A percentile compares a stretch with the other conserved stretches of the same genome.
phyloP scores from a whole-genome alignment of 2,113 vertebrate species.

The Cepphus grylle region DNA sequence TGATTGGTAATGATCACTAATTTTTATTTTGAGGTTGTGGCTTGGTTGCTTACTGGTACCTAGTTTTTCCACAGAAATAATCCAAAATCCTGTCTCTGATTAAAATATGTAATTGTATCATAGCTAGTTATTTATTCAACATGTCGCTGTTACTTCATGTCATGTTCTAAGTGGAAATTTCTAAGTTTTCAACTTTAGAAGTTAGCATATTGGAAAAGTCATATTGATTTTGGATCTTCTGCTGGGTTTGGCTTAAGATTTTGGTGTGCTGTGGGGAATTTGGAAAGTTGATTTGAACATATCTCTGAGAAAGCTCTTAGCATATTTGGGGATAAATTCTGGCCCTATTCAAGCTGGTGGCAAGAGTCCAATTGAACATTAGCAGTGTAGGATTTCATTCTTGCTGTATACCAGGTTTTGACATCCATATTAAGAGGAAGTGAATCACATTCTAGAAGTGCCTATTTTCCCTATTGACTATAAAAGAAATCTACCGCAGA shows the following conservation, averaged over 20 bases:
- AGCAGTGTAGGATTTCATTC: not conserved
- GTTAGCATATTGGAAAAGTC: constrained; percentile 44
- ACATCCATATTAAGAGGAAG: constrained; percentile 19
- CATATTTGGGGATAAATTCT: constrained; percentile 15
- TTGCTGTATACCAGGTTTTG: not conserved
- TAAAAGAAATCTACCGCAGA: not conserved
- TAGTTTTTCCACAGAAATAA: constrained; percentile 25
- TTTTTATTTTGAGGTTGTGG: constrained; percentile 20
- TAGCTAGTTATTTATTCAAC: constrained; percentile 32
- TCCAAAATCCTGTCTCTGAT: constrained; percentile 57
- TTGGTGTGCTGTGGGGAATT: not conserved
- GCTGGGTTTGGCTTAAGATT: not conserved
- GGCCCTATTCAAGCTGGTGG: not conserved
- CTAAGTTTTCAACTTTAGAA: constrained; percentile 43
- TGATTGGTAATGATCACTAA: not conserved
- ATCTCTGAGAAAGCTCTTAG: constrained; percentile 12
- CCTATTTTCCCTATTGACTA: not conserved
- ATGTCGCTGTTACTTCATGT: constrained; percentile 38
- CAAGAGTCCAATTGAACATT: not conserved
- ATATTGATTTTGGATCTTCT: constrained; percentile 50
- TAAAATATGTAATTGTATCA: constrained; percentile 40
- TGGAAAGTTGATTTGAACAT: constrained; percentile 16
- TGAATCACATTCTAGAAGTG: not conserved
- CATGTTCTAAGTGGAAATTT: constrained; percentile 42
- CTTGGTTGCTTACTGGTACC: not conserved